A percentile compares a stretch with the other conserved stretches of the same genome.
These are phyloP conservation scores for Bergia puertoricense DNA, from an alignment of 92 coral and sea anemone genomes.

Conservation along the genomic window DNA sequence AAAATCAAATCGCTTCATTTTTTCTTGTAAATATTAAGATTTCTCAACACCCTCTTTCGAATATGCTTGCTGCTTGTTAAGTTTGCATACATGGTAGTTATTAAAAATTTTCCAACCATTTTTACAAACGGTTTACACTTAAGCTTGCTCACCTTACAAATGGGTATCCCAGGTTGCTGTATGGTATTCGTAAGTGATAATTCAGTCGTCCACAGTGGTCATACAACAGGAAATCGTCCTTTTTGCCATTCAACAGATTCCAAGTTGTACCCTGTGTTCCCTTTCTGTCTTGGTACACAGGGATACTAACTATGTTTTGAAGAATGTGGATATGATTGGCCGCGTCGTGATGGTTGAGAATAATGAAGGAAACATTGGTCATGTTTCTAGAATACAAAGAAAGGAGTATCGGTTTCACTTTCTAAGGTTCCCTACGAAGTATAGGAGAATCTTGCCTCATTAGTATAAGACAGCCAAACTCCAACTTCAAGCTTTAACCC, in stretches of 20 bases:
- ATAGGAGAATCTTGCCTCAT: too few species aligned
- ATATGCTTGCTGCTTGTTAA: neutral
- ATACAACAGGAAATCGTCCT: constrained; percentile 77
- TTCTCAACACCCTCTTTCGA: too few species aligned
- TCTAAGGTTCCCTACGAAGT: neutral
- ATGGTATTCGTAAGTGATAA: constrained; percentile 65
- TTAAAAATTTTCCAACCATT: too few species aligned
- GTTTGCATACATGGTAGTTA: neutral
- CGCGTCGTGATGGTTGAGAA: constrained; percentile 60
- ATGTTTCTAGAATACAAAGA: constrained; percentile 38
- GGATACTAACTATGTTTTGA: constrained; percentile 50
- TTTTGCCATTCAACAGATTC: constrained; percentile 48
- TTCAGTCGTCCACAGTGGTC: constrained; percentile 77
- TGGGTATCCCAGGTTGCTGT: constrained; percentile 39
- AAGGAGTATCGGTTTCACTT: neutral
- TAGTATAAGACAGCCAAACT: too few species aligned
- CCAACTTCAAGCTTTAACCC: too few species aligned
- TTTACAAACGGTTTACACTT: too few species aligned
- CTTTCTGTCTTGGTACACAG: constrained; percentile 74
- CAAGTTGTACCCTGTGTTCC: constrained; percentile 14
- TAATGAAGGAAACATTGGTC: constrained; percentile 67
- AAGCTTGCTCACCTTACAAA: constrained; percentile 32
- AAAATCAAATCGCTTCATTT: too few species aligned
- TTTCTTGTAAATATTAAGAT: too few species aligned
- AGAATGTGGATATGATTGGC: constrained; percentile 42